Base-by-base conservation (phyloP, 2,888 invertebrate genomes). In the Sisyra terminalis region DNA sequence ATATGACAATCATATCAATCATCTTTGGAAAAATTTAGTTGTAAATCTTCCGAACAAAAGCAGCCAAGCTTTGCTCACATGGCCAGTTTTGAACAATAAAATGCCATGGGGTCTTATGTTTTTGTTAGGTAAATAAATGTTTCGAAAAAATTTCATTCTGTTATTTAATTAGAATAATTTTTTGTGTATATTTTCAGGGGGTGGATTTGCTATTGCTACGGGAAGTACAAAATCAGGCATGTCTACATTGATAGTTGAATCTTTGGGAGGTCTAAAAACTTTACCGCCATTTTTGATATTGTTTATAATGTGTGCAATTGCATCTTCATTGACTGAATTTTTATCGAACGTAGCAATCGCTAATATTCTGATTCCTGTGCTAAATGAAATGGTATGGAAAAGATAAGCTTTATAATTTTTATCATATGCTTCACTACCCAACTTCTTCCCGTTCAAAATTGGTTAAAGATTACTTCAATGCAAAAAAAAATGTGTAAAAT, bases 331-430 rank as follows among this genome's bases (percentile, higher is more conserved):
- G 44, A 94, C 93, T 0, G 90, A 93, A 60, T 79, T 93, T 54
- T 86, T 89, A 1, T 83, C 86, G 29, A 93, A 93, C 57, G 86
- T 89, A 1, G 90, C 92, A 38, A 84, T 88, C 31, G 88, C 89
- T 1, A 89, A 86, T 53, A 82, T 92, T 18, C 75, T 92, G 49
- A 63, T 90, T 47, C 88, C 90, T 4, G 85, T 90, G 11, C 64
- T 89, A 41, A 79, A 79, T 2, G 79, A 84, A 58, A 78, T 83
- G 75, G 79, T 81, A 50, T 63, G n/a, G 61, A 44, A 38, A n/a
- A n/a, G n/a, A n/a, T n/a, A n/a, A n/a, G n/a, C n/a, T 37, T 8
- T 17, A 24, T 24, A 24, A 24, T n/a, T n/a, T n/a, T n/a, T n/a
- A n/a, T n/a, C n/a, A n/a, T n/a, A n/a, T n/a, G n/a, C n/a, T n/a